A percentile compares a stretch with the other conserved stretches of the same genome.
Evolutionary conservation across 1,140 invertebrate species (phyloP).

Genomic region (Drosophila littoralis): DNA sequence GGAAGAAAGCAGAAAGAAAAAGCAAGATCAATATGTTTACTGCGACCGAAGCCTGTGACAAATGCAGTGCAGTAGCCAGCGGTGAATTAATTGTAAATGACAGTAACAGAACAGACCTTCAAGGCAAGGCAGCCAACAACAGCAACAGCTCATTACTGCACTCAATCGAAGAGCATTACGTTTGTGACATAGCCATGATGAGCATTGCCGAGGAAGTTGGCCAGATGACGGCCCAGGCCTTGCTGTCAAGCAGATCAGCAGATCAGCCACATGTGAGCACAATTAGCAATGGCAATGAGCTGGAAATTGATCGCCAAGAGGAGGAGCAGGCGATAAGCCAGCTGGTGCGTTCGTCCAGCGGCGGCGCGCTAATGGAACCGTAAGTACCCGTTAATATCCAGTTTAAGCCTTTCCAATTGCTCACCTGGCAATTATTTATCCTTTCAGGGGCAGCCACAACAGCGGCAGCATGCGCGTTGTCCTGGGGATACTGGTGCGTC

Average conservation of each 20-base stretch:
- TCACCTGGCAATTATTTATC: not conserved
- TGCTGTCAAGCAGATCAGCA: conserved; percentile 22
- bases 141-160: conserved; percentile 19
- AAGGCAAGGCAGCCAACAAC: not conserved
- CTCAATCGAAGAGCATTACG: conserved; percentile 74
- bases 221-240: conserved; percentile 2
- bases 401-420: not conserved
- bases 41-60: conserved; percentile 19
- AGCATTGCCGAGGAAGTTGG: conserved; percentile 61
- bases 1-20: not conserved
- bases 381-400: conserved; percentile 36
- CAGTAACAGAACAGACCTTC: conserved; percentile 3
- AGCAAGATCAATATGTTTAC: conserved; percentile 45
- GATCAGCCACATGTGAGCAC: conserved; percentile 9
- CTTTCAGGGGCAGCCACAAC: conserved; percentile 56
- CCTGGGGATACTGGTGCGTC: conserved; percentile 74
- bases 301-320: conserved; percentile 74
- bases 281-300: conserved; percentile 49
- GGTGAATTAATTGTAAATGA: conserved; percentile 10
- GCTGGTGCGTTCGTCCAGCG: conserved; percentile 63
- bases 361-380: conserved; percentile 56
- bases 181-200: conserved; percentile 77
- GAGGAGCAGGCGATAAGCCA: conserved; percentile 75
- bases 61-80: conserved; percentile 6
- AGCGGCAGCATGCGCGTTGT: conserved; percentile 77